phyloP scores from a whole-genome alignment of 2,888 invertebrate genomes.

The Gymnosoma rotundatum region DNA sequence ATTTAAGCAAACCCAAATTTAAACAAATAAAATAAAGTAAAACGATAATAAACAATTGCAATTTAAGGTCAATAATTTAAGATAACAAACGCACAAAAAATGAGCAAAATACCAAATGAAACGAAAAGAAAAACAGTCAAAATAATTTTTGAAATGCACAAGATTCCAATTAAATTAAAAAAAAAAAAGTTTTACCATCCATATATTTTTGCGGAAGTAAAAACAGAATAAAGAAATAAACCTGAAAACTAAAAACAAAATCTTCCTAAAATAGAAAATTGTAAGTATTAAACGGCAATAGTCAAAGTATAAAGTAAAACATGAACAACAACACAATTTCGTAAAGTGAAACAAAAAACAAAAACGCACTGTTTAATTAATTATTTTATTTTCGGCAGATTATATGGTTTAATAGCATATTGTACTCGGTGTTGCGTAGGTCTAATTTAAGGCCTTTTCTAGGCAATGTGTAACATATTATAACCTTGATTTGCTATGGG shows the following conservation, averaged over 20 bases:
- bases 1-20: constrained; percentile 4
- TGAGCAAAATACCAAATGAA: background rate
- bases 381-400: too few species aligned
- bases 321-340: too few species aligned
- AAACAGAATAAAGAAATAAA: constrained; percentile 13
- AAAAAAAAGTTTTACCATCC: constrained; percentile 21
- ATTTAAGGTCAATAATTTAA: constrained; percentile 53
- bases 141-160: constrained; percentile 29
- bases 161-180: constrained; percentile 7
- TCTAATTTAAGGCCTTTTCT: too few species aligned
- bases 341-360: too few species aligned
- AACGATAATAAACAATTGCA: constrained; percentile 19
- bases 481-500: too few species aligned
- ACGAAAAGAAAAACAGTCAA: constrained; percentile 2
- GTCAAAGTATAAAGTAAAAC: constrained; percentile 1
- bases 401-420: too few species aligned
- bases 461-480: too few species aligned
- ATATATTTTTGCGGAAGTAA: constrained; percentile 60
- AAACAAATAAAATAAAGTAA: constrained; percentile 5
- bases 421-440: too few species aligned
- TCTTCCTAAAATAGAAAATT: constrained; percentile 33
- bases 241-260: constrained; percentile 17
- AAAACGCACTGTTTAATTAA: too few species aligned
- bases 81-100: constrained; percentile 44
- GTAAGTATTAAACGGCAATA: background rate